Conservation (phyloP, 2,797 vertebrate genomes). For the Falco cherrug region DNA sequence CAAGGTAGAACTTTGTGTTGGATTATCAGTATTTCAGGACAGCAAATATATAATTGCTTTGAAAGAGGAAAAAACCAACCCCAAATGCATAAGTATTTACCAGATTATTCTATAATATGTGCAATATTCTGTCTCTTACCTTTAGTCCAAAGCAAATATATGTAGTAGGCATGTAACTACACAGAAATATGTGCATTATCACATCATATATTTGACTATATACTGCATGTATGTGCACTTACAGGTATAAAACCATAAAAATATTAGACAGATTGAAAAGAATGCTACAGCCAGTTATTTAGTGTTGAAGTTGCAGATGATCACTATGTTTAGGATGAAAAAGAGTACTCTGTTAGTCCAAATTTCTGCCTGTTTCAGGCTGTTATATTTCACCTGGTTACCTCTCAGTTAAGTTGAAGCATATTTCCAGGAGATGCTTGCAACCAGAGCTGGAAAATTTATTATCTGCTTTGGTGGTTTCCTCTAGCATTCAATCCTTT, state of each 20-base stretch:
- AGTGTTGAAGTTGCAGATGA: neutral
- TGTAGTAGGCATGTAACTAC: accelerated
- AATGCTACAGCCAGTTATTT: neutral
- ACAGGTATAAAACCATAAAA: neutral
- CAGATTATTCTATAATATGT: neutral
- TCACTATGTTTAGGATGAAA: neutral
- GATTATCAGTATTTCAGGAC: neutral
- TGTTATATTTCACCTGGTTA: neutral
- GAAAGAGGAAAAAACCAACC: neutral
- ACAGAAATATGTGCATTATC: neutral
- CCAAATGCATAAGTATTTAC: neutral
- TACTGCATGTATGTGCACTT: neutral
- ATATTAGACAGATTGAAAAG: neutral
- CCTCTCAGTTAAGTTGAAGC: neutral
- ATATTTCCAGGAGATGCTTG: neutral
- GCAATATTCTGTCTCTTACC: neutral
- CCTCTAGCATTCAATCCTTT: neutral
- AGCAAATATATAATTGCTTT: neutral
- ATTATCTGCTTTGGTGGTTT: neutral
- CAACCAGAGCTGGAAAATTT: neutral
- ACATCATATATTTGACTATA: neutral
- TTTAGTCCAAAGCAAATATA: neutral
- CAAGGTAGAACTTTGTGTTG: neutral
- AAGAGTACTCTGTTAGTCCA: neutral
- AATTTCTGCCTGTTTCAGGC: neutral